Evolutionary conservation across 1,140 invertebrate genomes (phyloP), one percentile per base, ranked within the genome.

Genomic region (Hesperophylax magnus): DNA sequence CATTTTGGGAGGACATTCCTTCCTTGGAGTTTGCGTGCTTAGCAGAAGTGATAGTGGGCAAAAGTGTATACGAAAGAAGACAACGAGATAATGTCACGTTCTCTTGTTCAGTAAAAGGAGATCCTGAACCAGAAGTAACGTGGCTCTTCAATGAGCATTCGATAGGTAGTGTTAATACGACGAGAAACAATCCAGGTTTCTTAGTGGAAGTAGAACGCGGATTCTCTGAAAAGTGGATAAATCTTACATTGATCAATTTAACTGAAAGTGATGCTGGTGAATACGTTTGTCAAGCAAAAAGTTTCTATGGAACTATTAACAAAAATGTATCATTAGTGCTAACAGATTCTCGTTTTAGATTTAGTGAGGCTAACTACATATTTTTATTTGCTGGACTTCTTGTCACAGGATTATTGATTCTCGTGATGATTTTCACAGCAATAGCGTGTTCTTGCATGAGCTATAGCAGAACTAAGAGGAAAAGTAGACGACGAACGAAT

Each of bases 61-160:
- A 56, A 15, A 58, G 27, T 31, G 39, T 78, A 1, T 22, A 60
- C 14, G 31, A 80, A 52, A 79, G 56, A 52, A 58, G 67, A 47
- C 3, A 52, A 1, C 95, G 95, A 17, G 93, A 93, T 9, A 96
- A 96, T 84, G 91, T 95, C 0, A 95, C 95, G 11, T 92, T 98
- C 71, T 92, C 94, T 18, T 98, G 97, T 86, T 91, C 93, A 80
- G 93, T 96, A 0, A 93, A 91, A 31, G 96, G 96, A 0, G 95
- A 97, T 86, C 97, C 97, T 1, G 92, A 95, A 85, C 96, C 97
- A 1, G 92, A 94, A 86, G 93, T 97, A 8, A 93, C 92, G 83
- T 98, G 97, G 83, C 39, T 80, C 1, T 84, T 81, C 27, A 82
- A 82, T 20, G 80, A 75, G 17, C 52, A 78, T 27, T 72, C 79